These are phyloP conservation scores for Epizoanthus fatuus DNA, from an alignment of 92 coral and sea anemone species.

Conservation along the genomic window DNA sequence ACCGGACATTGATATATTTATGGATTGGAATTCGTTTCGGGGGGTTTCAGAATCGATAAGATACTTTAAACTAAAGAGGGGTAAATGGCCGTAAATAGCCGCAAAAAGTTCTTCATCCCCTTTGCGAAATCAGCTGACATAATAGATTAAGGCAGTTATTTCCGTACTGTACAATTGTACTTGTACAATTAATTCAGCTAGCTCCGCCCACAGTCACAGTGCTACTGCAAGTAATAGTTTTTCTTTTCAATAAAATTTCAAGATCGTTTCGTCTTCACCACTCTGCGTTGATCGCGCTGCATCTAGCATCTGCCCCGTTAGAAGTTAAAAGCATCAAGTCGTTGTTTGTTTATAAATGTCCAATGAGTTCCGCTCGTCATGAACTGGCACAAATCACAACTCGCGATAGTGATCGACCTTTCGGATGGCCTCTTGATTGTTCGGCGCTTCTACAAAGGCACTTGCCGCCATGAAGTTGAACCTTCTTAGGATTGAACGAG, in stretches of 20 bases:
- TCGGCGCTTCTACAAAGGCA: conserved; percentile 28
- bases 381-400: conserved; percentile 34
- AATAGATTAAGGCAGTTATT: too few relatives aligned
- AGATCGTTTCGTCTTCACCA: conserved; percentile 2
- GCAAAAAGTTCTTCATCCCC: not conserved
- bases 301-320: conserved; percentile 4
- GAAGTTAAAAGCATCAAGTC: conserved; percentile 10
- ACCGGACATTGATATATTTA: too few relatives aligned
- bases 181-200: too few relatives aligned
- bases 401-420: conserved; percentile 51
- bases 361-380: conserved; percentile 32
- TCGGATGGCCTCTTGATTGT: conserved; percentile 39
- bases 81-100: not conserved
- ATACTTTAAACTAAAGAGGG: not conserved
- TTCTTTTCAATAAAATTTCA: not conserved
- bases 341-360: conserved; percentile 41
- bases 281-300: not conserved
- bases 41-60: not conserved
- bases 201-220: not conserved
- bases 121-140: not conserved
- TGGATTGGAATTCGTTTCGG: too few relatives aligned
- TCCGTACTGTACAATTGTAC: too few relatives aligned
- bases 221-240: too few relatives aligned
- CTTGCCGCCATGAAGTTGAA: not conserved
- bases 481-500: not conserved